These are phyloP conservation scores for Tolypeutes matacus DNA, from an alignment of 2,797 vertebrate genomes.

Conservation along the genomic window DNA sequence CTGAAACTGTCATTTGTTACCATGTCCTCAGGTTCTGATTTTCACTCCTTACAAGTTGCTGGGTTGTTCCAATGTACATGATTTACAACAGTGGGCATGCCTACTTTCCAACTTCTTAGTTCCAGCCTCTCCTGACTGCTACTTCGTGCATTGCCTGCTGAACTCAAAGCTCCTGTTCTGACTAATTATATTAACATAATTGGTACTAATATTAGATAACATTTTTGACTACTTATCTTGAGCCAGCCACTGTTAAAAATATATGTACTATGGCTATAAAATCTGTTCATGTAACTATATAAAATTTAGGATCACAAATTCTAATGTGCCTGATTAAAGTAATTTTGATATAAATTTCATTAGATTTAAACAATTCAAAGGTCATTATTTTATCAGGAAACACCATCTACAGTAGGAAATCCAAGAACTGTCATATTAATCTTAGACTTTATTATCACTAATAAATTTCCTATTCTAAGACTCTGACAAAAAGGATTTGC, in stretches of 20 bases:
- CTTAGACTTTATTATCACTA: background rate
- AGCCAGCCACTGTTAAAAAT: background rate
- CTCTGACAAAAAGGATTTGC: background rate
- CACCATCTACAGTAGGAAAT: background rate
- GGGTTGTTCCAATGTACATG: background rate
- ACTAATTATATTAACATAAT: background rate
- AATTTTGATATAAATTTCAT: constrained; percentile 33
- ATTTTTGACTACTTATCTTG: background rate
- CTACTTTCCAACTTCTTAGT: background rate
- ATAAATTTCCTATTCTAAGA: constrained; percentile 29
- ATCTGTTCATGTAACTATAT: background rate
- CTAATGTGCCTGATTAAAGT: background rate
- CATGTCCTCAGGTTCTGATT: background rate
- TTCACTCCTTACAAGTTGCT: background rate
- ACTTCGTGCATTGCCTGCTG: background rate
- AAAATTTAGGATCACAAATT: background rate
- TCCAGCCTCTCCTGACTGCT: background rate
- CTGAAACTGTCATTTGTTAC: background rate
- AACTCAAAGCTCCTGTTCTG: background rate
- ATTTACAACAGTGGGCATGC: background rate
- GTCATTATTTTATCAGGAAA: background rate
- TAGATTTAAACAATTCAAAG: constrained; percentile 10
- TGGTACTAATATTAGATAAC: background rate
- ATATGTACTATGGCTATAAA: background rate
- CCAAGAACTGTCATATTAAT: background rate